Evolutionary conservation across 1,140 invertebrate genomes (phyloP).

Genomic region (Heliconius himera): DNA sequence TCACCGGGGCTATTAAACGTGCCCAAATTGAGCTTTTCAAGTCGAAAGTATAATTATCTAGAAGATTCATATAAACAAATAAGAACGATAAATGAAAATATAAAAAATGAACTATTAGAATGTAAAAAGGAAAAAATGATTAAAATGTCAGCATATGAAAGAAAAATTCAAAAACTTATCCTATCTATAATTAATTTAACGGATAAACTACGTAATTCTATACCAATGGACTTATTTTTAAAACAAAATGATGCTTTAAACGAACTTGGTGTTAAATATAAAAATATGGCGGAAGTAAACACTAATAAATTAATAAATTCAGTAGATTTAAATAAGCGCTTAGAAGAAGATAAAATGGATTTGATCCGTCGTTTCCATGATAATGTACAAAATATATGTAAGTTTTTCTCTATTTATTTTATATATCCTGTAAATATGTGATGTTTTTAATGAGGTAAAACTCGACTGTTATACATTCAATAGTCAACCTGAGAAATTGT

Average conservation of each 20-base stretch:
- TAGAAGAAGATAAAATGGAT: conserved; percentile 55
- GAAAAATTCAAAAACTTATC: conserved; percentile 64
- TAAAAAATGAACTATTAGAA: conserved; percentile 70
- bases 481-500: no score
- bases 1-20: conserved; percentile 61
- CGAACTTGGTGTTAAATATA: conserved; percentile 63
- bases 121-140: conserved; percentile 60
- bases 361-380: background rate
- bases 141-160: conserved; percentile 62
- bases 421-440: no score
- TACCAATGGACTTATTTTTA: conserved; percentile 69
- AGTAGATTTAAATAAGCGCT: conserved; percentile 43
- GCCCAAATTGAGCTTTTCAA: conserved; percentile 39
- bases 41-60: conserved; percentile 70
- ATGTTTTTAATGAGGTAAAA: no score
- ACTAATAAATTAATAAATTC: conserved; percentile 40
- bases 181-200: conserved; percentile 57
- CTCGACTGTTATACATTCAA: no score
- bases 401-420: background rate
- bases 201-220: conserved; percentile 63
- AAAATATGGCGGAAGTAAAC: conserved; percentile 53
- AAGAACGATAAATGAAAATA: conserved; percentile 68
- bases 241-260: conserved; percentile 68
- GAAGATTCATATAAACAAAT: conserved; percentile 71
- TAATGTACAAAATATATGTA: background rate